Evolutionary conservation across 2,888 invertebrate genomes (phyloP).

Genomic region (Tetramorium bicarinatum): DNA sequence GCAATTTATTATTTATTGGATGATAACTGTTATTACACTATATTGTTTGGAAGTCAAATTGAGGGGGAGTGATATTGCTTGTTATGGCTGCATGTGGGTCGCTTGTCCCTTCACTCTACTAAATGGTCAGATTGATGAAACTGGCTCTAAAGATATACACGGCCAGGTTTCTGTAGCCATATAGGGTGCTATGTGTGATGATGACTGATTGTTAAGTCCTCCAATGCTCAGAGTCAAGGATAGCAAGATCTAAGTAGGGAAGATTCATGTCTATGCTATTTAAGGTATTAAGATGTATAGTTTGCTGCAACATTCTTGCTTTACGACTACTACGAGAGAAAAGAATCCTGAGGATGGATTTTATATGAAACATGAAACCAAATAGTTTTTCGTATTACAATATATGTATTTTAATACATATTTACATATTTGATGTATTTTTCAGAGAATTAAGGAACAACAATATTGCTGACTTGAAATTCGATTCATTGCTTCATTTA

Average conservation of each 20-base stretch:
- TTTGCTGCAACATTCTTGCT: not conserved
- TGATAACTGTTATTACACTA: constrained; percentile 52
- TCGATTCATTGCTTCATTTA: constrained; percentile 80
- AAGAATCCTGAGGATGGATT: not conserved
- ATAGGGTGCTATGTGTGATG: constrained; percentile 56
- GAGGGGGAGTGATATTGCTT: constrained; percentile 36
- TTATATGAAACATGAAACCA: not conserved
- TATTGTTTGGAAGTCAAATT: constrained; percentile 49
- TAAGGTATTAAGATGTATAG: constrained; percentile 43
- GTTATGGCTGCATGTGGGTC: constrained; percentile 55
- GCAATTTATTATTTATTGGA: constrained; percentile 54
- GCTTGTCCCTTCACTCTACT: constrained; percentile 53
- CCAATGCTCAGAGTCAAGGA: constrained; percentile 68
- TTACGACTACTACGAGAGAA: constrained; percentile 1
- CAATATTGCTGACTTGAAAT: constrained; percentile 85
- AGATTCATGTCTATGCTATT: constrained; percentile 43
- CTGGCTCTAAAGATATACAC: constrained; percentile 33
- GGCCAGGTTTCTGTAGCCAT: constrained; percentile 59
- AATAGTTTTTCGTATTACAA: not conserved
- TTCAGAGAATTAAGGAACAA: constrained; percentile 87
- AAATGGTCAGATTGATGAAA: constrained; percentile 68
- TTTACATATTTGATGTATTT: constrained; percentile 68
- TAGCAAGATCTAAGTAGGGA: constrained; percentile 65
- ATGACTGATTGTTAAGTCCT: constrained; percentile 43
- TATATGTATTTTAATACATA: not conserved